Evolutionary conservation across 1,140 invertebrate genomes (phyloP), one percentile per base, ranked within the genome.

Genomic region (Caerostris extrusa): DNA sequence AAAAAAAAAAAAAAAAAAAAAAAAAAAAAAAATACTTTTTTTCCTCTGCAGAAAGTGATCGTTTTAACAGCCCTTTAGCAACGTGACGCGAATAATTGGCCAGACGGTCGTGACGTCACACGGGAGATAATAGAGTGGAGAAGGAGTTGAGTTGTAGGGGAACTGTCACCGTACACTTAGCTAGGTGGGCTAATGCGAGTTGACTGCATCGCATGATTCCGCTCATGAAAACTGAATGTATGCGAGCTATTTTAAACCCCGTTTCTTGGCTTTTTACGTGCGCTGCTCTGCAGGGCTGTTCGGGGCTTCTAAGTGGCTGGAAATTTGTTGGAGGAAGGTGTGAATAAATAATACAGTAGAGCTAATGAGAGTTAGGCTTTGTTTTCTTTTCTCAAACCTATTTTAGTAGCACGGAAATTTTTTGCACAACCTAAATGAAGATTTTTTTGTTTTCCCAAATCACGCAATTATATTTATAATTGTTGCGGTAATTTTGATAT

Each of bases 1-100:
- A 34, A 34, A 34, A 34, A 34, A 2, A 34, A 5, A 8, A 34
- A 12, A 53, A 77, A 77, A 10, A 5, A 8, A 34, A 12, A 50
- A 77, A 77, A 10, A 64, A 50, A 64, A 64, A 88, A 34, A 17
- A 12, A 81, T 10, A 4, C 5, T 7, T 57, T 85, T 55, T 83
- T 56, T 19, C 0, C 55, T 3, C 2, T 34, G n/a, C 60, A 64
- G 60, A 88, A 88, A 88, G 58, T 64, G 86, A 88, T 88, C 86
- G 60, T 88, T 34, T 88, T 88, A 64, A 88, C 58, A 67, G 86
- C 64, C 86, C 55, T 88, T 88, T 53, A 53, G 86, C 86, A 14
- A 88, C 86, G 86, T 88, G 86, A 64, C 6, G 19, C 58, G 86
- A 64, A 88, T 88, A 88, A 88, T 88, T 88, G 61, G 53, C 34